Evolutionary conservation across 2,797 vertebrate species (phyloP).

Genomic region (Pangasius mekongensis): DNA sequence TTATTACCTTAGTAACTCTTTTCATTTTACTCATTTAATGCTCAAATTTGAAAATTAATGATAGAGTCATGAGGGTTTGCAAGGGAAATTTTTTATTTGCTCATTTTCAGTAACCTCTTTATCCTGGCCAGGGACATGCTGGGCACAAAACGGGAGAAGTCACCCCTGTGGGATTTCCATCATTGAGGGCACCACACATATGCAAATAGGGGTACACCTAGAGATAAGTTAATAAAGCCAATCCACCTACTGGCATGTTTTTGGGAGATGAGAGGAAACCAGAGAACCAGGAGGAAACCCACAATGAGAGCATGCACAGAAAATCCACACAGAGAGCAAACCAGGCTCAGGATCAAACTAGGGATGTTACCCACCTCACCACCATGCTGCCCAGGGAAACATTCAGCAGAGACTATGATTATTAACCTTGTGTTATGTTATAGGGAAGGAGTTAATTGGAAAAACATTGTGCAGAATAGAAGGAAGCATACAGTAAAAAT

Average conservation of each 20-base stretch:
- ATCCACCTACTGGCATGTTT: neutral
- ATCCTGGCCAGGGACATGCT: neutral
- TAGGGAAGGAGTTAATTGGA: neutral
- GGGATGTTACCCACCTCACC: neutral
- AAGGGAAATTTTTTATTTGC: neutral
- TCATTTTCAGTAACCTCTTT: neutral
- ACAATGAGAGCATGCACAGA: neutral
- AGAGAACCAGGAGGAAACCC: neutral
- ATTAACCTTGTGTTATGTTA: neutral
- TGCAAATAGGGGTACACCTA: neutral
- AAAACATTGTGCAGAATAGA: neutral
- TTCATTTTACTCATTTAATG: neutral
- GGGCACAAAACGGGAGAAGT: neutral
- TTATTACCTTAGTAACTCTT: neutral
- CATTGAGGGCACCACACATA: neutral
- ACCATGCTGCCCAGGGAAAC: neutral
- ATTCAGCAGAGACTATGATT: neutral
- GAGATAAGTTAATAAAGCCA: neutral
- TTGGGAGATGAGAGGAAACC: neutral
- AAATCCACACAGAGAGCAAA: neutral
- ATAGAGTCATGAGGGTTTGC: neutral
- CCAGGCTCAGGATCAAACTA: neutral
- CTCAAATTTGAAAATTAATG: neutral
- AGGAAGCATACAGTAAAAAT: neutral
- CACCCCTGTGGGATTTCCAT: neutral